Evolutionary conservation across 2,888 invertebrate genomes (phyloP).

Genomic region (Amorpha juglandis): DNA sequence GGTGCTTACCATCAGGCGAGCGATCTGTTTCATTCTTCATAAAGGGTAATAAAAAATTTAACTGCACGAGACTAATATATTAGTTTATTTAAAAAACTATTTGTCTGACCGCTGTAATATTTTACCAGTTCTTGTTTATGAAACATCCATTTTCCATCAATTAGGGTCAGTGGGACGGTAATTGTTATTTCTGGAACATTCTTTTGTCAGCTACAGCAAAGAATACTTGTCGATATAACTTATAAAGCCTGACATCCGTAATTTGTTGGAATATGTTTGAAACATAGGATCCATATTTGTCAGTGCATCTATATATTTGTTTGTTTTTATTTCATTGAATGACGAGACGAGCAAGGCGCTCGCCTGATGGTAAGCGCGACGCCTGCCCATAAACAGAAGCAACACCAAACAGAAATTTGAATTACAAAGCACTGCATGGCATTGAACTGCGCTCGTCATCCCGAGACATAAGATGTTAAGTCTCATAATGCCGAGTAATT

Average conservation of each 20-base stretch:
- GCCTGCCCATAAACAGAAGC: no score
- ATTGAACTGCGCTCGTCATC: no score
- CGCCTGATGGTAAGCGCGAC: no score
- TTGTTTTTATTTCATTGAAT: no score
- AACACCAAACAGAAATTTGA: no score
- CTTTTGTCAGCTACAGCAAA: background rate
- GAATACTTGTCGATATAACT: background rate
- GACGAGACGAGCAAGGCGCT: no score
- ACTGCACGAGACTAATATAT: background rate
- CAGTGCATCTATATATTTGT: background rate
- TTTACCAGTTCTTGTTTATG: conserved; percentile 4
- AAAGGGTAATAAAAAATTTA: no score
- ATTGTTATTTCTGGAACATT: conserved; percentile 24
- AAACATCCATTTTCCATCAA: conserved; percentile 26
- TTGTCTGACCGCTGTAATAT: background rate
- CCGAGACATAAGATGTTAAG: no score
- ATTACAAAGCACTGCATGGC: no score
- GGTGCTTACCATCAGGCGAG: no score
- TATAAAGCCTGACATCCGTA: background rate
- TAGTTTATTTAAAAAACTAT: background rate
- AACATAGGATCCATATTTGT: background rate
- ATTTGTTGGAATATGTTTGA: background rate
- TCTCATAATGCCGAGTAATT: no score
- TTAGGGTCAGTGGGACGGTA: conserved; percentile 31
- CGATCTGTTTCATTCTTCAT: no score